Evolutionary conservation across 2,888 invertebrate species (phyloP).

Genomic region (Ganaspis brasiliensis): DNA sequence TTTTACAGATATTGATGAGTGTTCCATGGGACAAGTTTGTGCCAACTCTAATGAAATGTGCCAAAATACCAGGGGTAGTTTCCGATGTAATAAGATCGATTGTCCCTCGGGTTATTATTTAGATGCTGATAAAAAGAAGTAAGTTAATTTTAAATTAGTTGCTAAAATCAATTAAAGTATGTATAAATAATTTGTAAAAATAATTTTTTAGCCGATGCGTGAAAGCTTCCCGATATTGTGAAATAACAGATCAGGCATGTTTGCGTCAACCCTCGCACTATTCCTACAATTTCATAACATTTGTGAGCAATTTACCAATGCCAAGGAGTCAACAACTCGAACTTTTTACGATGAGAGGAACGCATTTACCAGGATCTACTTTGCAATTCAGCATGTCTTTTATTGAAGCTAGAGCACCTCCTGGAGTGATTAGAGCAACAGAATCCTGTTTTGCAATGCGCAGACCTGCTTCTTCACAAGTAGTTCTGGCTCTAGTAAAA

Average conservation of each 20-base stretch:
- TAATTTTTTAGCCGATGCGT: slow-evolving; percentile 88
- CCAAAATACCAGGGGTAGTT: slow-evolving; percentile 94
- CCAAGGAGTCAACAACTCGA: slow-evolving; percentile 85
- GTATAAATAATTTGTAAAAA: too few relatives aligned
- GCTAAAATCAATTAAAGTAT: too few relatives aligned
- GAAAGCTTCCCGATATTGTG: slow-evolving; percentile 87
- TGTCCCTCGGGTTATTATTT: slow-evolving; percentile 93
- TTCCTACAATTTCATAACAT: slow-evolving; percentile 96
- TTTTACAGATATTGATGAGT: slow-evolving; percentile 88
- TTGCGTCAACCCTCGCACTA: slow-evolving; percentile 91
- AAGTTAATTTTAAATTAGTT: slow-evolving; percentile 76
- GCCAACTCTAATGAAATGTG: slow-evolving; percentile 88
- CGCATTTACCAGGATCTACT: slow-evolving; percentile 86
- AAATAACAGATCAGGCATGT: slow-evolving; percentile 88
- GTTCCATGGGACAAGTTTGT: slow-evolving; percentile 83
- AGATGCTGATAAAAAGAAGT: slow-evolving; percentile 91
- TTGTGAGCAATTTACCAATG: slow-evolving; percentile 91
- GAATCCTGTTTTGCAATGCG: slow-evolving; percentile 83
- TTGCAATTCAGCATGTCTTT: slow-evolving; percentile 90
- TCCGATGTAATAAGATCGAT: slow-evolving; percentile 91
- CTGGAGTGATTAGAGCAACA: slow-evolving; percentile 82
- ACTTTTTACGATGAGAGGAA: slow-evolving; percentile 94
- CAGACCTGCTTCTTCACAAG: slow-evolving; percentile 84
- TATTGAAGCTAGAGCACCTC: slow-evolving; percentile 85
- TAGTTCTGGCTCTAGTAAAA: slow-evolving; percentile 88